A percentile compares a stretch with the other conserved stretches of the same genome.
Conservation (phyloP, 2,888 invertebrate genomes). For the Leistus spinibarbis region DNA sequence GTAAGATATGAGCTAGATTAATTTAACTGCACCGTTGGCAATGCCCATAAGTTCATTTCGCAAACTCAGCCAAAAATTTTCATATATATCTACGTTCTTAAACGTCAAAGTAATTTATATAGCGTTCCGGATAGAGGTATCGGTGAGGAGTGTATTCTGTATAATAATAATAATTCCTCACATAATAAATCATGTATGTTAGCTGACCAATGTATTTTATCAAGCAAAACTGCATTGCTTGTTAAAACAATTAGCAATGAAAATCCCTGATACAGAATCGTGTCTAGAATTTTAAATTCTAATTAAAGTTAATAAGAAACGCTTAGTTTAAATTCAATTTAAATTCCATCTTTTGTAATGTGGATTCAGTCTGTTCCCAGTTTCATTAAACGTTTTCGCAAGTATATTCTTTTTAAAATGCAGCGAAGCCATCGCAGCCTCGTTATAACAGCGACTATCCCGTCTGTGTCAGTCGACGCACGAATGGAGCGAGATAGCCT, state of each 20-base stretch:
- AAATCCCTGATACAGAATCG: too few species aligned
- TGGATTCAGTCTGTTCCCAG: constrained; percentile 5
- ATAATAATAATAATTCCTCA: too few species aligned
- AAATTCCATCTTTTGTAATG: background rate
- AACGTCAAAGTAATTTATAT: too few species aligned
- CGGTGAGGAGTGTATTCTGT: too few species aligned
- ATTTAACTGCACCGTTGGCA: too few species aligned
- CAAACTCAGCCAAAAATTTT: too few species aligned
- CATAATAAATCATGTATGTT: background rate
- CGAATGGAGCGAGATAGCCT: constrained; percentile 3
- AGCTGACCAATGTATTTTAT: background rate
- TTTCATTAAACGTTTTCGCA: constrained; percentile 22
- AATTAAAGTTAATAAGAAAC: background rate
- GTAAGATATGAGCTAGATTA: background rate
- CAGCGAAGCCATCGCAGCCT: constrained; percentile 12
- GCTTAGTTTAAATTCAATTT: background rate
- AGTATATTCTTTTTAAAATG: constrained; percentile 21
- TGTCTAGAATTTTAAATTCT: background rate
- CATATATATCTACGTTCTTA: too few species aligned
- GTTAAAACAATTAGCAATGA: too few species aligned
- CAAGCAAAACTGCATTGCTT: background rate
- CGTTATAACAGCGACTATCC: background rate
- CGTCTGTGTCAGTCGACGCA: constrained; percentile 6
- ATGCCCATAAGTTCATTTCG: background rate
- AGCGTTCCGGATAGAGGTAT: too few species aligned